Percentiles rank a stretch among this genome's conserved stretches.
phyloP scores from a whole-genome alignment of 2,888 invertebrate genomes.

The Helobdella robusta region DNA sequence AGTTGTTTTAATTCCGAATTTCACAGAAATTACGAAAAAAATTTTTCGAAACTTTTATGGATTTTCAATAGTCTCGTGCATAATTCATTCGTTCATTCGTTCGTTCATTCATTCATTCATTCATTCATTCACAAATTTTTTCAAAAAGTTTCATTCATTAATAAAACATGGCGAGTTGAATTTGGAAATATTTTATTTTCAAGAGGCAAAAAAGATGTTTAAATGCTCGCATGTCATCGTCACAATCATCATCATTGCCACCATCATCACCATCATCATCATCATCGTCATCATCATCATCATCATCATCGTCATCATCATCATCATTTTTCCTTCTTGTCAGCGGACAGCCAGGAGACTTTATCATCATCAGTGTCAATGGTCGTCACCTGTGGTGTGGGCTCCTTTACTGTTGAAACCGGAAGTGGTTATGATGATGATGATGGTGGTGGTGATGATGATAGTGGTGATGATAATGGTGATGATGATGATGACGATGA shows the following conservation, averaged over 20 bases:
- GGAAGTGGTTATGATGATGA: not conserved
- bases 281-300: constrained; percentile 22
- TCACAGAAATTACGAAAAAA: too few species aligned
- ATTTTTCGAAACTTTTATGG: too few species aligned
- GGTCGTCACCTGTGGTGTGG: not conserved
- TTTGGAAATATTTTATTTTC: too few species aligned
- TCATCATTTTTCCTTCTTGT: too few species aligned
- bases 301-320: constrained; percentile 24
- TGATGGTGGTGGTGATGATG: constrained; percentile 4
- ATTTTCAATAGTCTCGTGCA: not conserved
- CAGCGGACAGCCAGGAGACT: too few species aligned
- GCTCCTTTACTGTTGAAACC: not conserved
- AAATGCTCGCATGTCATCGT: not conserved
- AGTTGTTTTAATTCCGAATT: too few species aligned
- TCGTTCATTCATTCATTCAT: constrained; percentile 7
- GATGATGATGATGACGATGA: constrained; percentile 14
- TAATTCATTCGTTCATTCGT: not conserved
- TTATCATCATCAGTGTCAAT: constrained; percentile 8
- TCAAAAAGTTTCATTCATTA: too few species aligned
- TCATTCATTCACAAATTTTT: not conserved
- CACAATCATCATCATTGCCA: not conserved
- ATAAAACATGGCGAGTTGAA: too few species aligned
- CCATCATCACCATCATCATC: constrained; percentile 7
- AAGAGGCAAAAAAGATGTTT: not conserved
- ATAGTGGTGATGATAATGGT: constrained; percentile 10